Evolutionary conservation across 2,888 invertebrate genomes (phyloP), one percentile per base, ranked within the genome.

Genomic region (Apamea epomidion): DNA sequence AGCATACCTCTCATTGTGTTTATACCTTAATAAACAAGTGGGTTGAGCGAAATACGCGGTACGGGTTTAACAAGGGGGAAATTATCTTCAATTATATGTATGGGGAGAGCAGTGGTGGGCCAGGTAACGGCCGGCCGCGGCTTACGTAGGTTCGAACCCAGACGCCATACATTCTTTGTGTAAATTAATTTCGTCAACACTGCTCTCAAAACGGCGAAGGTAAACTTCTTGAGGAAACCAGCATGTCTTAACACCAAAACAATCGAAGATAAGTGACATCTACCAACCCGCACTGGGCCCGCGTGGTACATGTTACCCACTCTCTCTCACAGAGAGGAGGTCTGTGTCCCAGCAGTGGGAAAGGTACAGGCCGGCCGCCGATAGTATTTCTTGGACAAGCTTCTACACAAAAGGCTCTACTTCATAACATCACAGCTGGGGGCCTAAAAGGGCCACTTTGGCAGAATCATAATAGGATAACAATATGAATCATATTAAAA

Each of bases 1-100:
- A 83, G 21, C 75, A 85, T 76, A 48, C 18, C 84, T 78, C 65
- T 80, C 54, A 74, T 74, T 85, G 84, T 80, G 88, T 76, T 77
- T 74, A 76, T 75, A 42, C 64, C 54, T 42, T 75, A 51, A 74
- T 69, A 87, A 87, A 85, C 74, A 84, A 84, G 80, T 29, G 74
- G 85, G 72, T 64, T 74, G 68, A 60, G 60, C n/a, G 32, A 84
- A 79, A 54, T 54, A 72, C 85, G 51, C 70, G 58, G 25, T n/a
- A 45, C 18, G 80, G 37, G 32, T 72, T 62, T 58, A 74, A 76
- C 51, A 58, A 67, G 73, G 51, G 62, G 60, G n/a, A 69, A 54
- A 87, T 69, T 86, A 73, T n/a, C 42, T 86, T 70, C 62, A 60
- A 76, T 86, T 78, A 73, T 51, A 48, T 70, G 58, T 75, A 58